These are phyloP conservation scores for Bombus superbus DNA, from an alignment of 1,140 invertebrate genomes.

Conservation along the genomic window DNA sequence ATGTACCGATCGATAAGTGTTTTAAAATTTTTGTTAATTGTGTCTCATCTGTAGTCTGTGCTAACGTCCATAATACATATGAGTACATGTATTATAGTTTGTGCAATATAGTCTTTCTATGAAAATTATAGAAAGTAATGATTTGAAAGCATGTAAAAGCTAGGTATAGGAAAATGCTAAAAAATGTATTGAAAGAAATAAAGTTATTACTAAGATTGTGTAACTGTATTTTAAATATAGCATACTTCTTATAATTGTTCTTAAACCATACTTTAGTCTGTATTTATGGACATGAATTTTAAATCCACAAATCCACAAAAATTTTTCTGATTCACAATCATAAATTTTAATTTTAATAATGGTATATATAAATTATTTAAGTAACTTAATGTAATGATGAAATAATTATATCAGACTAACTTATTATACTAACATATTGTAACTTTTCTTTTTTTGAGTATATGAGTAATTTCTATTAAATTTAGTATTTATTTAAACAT, in stretches of 20 bases:
- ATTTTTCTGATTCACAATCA: neutral
- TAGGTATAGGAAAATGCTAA: slow-evolving; percentile 43
- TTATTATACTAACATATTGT: neutral
- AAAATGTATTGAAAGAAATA: slow-evolving; percentile 38
- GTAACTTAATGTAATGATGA: neutral
- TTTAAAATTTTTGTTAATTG: slow-evolving; percentile 58
- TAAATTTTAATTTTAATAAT: neutral
- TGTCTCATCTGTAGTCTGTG: slow-evolving; percentile 66
- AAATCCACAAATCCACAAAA: neutral
- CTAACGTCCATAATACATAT: slow-evolving; percentile 62
- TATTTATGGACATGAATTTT: neutral
- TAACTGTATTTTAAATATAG: slow-evolving; percentile 24
- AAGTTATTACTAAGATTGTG: slow-evolving; percentile 30
- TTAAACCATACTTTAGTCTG: slow-evolving; percentile 45
- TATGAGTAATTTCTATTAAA: neutral
- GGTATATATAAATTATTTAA: neutral
- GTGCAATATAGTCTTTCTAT: slow-evolving; percentile 67
- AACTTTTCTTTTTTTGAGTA: neutral
- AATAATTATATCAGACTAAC: neutral
- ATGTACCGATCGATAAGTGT: slow-evolving; percentile 69
- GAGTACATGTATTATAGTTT: slow-evolving; percentile 71
- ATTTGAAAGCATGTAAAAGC: slow-evolving; percentile 58
- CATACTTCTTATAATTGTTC: slow-evolving; percentile 15
- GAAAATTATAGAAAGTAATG: slow-evolving; percentile 63
- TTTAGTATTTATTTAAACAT: slow-evolving; percentile 24